Evolutionary conservation across 2,113 vertebrate genomes (phyloP).

Genomic region (Pontoporia blainvillei): DNA sequence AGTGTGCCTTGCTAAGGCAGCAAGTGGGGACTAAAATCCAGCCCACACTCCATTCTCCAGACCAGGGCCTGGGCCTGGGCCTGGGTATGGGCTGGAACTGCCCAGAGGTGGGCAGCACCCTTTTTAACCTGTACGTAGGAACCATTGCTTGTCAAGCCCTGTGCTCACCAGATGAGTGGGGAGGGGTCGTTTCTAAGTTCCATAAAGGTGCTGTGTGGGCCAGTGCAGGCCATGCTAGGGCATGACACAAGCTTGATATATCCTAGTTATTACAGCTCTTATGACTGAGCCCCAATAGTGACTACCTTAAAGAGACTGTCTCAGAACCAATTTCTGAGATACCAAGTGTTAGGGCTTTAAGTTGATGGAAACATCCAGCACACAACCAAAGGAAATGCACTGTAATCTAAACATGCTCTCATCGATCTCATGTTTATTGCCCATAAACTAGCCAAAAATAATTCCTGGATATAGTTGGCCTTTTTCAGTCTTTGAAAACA

Average conservation of each 20-base stretch:
- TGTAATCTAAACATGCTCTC: background rate
- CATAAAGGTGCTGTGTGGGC: background rate
- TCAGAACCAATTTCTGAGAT: background rate
- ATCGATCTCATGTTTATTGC: background rate
- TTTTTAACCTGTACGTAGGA: background rate
- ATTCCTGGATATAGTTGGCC: background rate
- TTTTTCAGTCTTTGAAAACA: background rate
- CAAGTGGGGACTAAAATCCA: background rate
- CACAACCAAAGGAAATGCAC: background rate
- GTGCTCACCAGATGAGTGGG: fast-evolving
- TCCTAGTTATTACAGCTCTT: background rate
- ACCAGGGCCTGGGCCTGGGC: background rate
- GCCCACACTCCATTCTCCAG: background rate
- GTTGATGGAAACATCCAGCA: background rate
- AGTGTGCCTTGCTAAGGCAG: background rate
- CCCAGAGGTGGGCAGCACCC: background rate
- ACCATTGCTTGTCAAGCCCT: background rate
- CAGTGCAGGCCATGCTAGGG: background rate
- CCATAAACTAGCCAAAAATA: background rate
- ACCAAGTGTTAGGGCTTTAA: background rate
- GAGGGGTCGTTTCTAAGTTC: background rate
- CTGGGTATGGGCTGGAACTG: background rate
- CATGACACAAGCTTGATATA: background rate
- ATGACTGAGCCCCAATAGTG: background rate
- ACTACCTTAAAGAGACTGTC: background rate